Conservation (phyloP, 2,888 invertebrate genomes). For the Sycophila texana region DNA sequence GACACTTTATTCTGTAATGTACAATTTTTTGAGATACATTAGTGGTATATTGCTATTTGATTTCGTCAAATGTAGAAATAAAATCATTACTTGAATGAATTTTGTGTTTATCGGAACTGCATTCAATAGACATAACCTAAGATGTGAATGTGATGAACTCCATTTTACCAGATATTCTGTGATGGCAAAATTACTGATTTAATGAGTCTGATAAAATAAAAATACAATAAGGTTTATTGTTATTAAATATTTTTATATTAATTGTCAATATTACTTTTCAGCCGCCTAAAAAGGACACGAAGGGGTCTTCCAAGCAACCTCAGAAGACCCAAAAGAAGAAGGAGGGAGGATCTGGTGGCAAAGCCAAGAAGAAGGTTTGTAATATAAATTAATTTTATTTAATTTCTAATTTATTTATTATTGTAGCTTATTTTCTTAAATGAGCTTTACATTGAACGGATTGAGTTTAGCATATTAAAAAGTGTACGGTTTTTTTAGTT, state of each 20-base stretch:
- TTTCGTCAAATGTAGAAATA: background rate
- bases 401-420: constrained; percentile 23
- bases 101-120: background rate
- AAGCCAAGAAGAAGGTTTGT: constrained; percentile 95
- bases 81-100: background rate
- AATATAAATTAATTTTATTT: constrained; percentile 30
- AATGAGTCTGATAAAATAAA: constrained; percentile 74
- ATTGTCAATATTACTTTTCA: constrained; percentile 73
- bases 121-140: constrained; percentile 33
- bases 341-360: constrained; percentile 95
- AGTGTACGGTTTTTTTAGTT: too few relatives aligned
- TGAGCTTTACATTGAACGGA: too few relatives aligned
- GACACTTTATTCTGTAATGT: background rate
- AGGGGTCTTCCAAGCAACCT: constrained; percentile 92
- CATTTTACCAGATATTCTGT: constrained; percentile 60
- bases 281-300: constrained; percentile 96
- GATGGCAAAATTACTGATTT: constrained; percentile 74
- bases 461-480: too few relatives aligned
- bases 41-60: background rate
- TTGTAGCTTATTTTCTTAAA: too few relatives aligned
- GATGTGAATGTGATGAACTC: constrained; percentile 39
- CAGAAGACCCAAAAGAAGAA: constrained; percentile 97
- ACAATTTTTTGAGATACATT: background rate
- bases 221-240: background rate
- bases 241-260: background rate